A percentile compares a stretch with the other conserved stretches of the same genome.
Conservation (phyloP, 2,888 invertebrate genomes). For the Ectemnius continuus region DNA sequence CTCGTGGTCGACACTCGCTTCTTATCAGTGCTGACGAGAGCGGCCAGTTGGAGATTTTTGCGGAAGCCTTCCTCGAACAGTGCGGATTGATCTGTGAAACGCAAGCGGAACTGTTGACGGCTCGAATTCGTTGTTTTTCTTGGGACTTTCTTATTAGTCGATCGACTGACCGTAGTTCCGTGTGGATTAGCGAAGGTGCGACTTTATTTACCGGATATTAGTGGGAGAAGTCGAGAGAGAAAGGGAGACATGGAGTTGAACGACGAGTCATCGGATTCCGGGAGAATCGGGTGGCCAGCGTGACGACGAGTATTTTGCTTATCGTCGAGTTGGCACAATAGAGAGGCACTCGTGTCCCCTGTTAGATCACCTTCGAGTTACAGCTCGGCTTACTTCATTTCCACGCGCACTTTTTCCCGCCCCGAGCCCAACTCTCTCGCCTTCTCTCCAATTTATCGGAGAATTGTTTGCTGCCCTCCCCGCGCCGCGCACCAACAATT, state of each 20-base stretch:
- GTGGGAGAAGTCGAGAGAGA: not conserved
- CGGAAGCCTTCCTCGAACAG: not conserved
- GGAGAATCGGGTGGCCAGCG: slow-evolving; percentile 49
- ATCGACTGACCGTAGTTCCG: not conserved
- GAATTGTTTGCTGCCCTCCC: too few relatives aligned
- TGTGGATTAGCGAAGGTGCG: not conserved
- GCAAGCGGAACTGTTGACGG: not conserved
- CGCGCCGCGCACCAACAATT: too few relatives aligned
- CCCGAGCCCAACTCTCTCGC: too few relatives aligned
- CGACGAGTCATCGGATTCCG: slow-evolving; percentile 60
- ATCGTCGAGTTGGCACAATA: slow-evolving; percentile 15
- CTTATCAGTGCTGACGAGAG: not conserved
- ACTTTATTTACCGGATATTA: slow-evolving; percentile 13
- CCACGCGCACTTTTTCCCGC: too few relatives aligned
- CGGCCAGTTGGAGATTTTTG: not conserved
- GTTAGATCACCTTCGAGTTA: too few relatives aligned
- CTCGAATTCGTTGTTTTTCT: not conserved
- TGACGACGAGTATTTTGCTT: slow-evolving; percentile 45
- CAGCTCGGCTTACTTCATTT: too few relatives aligned
- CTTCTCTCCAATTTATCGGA: too few relatives aligned
- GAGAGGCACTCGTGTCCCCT: not conserved
- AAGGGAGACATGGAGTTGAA: slow-evolving; percentile 32
- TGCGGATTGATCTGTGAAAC: too few relatives aligned
- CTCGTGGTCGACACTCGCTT: not conserved
- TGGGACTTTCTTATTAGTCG: not conserved